Evolutionary conservation across 2,888 invertebrate genomes (phyloP), one percentile per base, ranked within the genome.

Genomic region (Caradrina clavipalpis): DNA sequence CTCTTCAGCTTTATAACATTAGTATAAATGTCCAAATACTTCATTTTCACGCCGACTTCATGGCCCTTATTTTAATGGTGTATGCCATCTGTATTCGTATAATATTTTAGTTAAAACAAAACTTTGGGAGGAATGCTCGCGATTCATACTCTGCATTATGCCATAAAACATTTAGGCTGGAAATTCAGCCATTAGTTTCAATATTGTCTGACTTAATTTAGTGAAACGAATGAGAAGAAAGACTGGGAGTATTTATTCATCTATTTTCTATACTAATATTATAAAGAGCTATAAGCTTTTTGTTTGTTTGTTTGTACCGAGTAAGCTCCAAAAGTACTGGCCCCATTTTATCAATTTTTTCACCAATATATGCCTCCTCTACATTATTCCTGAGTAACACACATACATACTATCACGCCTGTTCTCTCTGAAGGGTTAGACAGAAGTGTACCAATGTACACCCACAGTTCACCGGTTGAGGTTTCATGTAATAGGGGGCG

Each of bases 21-120:
- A n/a, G n/a, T n/a, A n/a, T n/a, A n/a, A 39, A 49, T 5, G 17
- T 45, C 17, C 13, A 7, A 22, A 17, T 50, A 47, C 19, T 47
- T 45, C 1, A 45, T 26, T 53, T 42, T 0, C 10, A 22, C 53
- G 45, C 77, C 17, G 7, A 69, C 69, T 80, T 80, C 22, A n/a
- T 76, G 56, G 81, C 79, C 72, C 55, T 49, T 64, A 73, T 72
- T 69, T 71, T 75, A 78, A 81, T 71, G 71, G 66, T 68, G 8
- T 61, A 58, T 81, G 71, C 68, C 67, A 74, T 74, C 58, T 80
- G 77, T 73, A 76, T 79, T 69, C 73, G 73, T 80, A 73, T 77
- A 73, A 73, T 77, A 76, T 79, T 76, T 67, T 65, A 65, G 69
- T 80, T 67, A 67, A 80, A 79, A 64, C 64, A 73, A 69, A 35